Base-by-base conservation (phyloP, 2,113 vertebrate genomes). In the Platycercus adscitus region DNA sequence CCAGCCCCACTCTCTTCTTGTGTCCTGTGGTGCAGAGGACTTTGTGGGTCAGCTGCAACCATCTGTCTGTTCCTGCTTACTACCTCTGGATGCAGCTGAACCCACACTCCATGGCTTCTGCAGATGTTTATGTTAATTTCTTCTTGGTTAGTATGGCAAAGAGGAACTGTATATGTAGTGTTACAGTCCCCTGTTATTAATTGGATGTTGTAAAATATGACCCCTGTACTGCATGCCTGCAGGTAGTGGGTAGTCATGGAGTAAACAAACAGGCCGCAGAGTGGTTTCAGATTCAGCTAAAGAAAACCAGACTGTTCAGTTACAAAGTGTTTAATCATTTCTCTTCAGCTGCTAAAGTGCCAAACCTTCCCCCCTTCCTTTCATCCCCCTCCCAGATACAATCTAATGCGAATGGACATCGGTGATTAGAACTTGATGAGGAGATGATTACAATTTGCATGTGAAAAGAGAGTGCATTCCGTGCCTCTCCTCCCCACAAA, bases 141-240 rank as follows among this genome's bases (percentile, higher is more conserved):
- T 23, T n/a, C 52, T 55, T 53, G 39, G 44, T 46, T 49, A 8
- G 8, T 39, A 10, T 21, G n/a, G 50, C 71, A 60, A 37, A 52
- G 39, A 86, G 29, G 33, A 25, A 7, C 28, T 17, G 4, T 55
- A 5, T 25, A 6, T 44, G 19, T 28, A 18, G 24, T 14, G 28
- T 39, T 69, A 7, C 5, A 55, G 41, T 21, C 29, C 33, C 21
- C 18, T 19, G 12, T 52, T 64, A 71, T 46, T 43, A 33, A 47
- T 39, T 39, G 58, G 41, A 10, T 55, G 20, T 10, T 61, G 25
- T 25, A 25, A 43, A 44, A 12, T 4, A 14, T 66, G 64, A 60
- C 14, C 17, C 35, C 6, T 2, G 0, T n/a, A 1, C 29, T 65
- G 11, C 18, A 5, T 26, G 13, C 16, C 44, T 55, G 28, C 10